Conservation (phyloP, 2,888 invertebrate genomes). For the Teleiodes luculella region DNA sequence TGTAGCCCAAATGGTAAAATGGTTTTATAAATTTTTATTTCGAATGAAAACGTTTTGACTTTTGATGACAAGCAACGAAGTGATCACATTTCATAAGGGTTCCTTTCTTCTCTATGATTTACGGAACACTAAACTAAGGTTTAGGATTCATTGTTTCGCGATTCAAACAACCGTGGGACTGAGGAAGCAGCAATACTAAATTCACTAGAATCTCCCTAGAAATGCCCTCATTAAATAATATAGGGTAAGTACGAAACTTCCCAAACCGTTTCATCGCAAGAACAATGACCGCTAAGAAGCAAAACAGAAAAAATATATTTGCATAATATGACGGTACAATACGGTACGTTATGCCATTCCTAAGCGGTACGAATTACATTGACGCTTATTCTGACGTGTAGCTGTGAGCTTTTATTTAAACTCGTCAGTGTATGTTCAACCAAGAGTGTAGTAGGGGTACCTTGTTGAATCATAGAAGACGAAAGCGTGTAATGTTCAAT, state of each 20-base stretch:
- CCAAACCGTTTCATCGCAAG: slow-evolving; percentile 16
- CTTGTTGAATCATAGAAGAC: not conserved
- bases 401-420: too few species aligned
- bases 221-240: slow-evolving; percentile 2
- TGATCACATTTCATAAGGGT: too few species aligned
- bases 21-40: too few species aligned
- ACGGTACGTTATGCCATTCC: too few species aligned
- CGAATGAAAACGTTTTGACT: too few species aligned
- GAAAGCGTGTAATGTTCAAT: not conserved
- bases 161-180: not conserved
- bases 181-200: not conserved
- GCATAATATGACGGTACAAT: slow-evolving; percentile 24
- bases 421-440: too few species aligned
- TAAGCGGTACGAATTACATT: not conserved
- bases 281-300: slow-evolving; percentile 28
- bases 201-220: slow-evolving; percentile 7
- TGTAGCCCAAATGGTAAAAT: too few species aligned
- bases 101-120: too few species aligned
- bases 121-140: too few species aligned
- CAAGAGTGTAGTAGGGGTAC: too few species aligned
- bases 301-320: slow-evolving; percentile 26
- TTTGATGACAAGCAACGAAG: too few species aligned
- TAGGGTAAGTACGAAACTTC: slow-evolving; percentile 1
- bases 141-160: not conserved
- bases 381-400: not conserved